phyloP scores from a whole-genome alignment of 1,140 invertebrate genomes.

The Periplaneta americana region DNA sequence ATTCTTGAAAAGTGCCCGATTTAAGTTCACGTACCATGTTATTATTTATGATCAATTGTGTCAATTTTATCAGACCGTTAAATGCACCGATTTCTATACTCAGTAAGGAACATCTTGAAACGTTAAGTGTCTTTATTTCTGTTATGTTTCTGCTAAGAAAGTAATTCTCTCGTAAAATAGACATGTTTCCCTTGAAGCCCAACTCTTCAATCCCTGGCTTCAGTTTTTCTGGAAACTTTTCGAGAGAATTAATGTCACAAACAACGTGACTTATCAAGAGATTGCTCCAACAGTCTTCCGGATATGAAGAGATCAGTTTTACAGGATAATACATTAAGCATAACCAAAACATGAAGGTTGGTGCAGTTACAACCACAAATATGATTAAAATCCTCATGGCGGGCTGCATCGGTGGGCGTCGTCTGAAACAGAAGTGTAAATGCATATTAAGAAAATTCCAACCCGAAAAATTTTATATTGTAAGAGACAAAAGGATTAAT shows the following conservation, averaged over 20 bases:
- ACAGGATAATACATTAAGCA: not conserved
- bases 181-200: not conserved
- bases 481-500: no score
- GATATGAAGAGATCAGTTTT: not conserved
- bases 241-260: not conserved
- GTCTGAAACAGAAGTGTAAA: no score
- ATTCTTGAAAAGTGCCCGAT: not conserved
- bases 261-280: not conserved
- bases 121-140: not conserved
- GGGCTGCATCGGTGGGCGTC: no score
- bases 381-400: no score
- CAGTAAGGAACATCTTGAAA: not conserved
- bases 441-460: no score
- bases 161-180: not conserved
- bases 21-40: not conserved
- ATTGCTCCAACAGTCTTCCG: not conserved
- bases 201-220: not conserved
- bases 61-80: not conserved
- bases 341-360: not conserved
- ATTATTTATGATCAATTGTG: not conserved
- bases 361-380: not conserved
- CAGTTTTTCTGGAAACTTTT: not conserved
- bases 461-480: no score
- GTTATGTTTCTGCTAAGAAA: not conserved
- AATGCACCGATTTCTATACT: not conserved